phyloP scores from a whole-genome alignment of 2,113 vertebrate genomes.

The Lonchura striata region DNA sequence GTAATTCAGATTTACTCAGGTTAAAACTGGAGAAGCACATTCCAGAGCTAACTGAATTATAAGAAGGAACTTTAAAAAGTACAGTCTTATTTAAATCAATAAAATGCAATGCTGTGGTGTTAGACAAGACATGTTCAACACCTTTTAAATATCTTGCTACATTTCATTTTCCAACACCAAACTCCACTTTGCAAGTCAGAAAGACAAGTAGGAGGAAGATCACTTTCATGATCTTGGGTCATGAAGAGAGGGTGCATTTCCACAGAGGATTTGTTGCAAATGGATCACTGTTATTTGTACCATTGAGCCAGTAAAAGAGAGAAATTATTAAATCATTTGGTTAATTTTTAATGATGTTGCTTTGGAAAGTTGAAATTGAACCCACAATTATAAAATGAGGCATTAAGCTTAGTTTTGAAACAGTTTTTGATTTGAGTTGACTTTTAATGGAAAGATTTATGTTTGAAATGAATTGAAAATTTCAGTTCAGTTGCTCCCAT shows the following conservation, averaged over 20 bases:
- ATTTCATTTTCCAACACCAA: background rate
- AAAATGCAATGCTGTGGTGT: background rate
- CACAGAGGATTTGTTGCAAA: background rate
- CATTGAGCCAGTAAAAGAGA: background rate
- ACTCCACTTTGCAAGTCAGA: background rate
- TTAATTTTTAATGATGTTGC: background rate
- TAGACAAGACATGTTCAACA: background rate
- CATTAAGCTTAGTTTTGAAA: background rate
- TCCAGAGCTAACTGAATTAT: background rate
- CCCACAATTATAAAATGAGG: background rate
- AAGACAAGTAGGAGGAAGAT: background rate
- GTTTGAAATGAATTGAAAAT: constrained; percentile 29
- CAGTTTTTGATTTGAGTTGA: background rate
- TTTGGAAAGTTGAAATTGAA: constrained; percentile 2
- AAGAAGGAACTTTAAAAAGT: background rate
- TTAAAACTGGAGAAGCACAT: background rate
- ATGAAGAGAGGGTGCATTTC: background rate
- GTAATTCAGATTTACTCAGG: background rate
- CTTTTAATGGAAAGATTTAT: background rate
- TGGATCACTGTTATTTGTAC: background rate
- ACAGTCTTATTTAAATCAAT: background rate
- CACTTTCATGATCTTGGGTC: background rate
- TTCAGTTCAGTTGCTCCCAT: background rate
- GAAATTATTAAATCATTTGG: background rate
- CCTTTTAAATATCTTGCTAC: background rate